Conservation (phyloP, 2,888 invertebrate genomes). For the Chrysopilus asiliformis region DNA sequence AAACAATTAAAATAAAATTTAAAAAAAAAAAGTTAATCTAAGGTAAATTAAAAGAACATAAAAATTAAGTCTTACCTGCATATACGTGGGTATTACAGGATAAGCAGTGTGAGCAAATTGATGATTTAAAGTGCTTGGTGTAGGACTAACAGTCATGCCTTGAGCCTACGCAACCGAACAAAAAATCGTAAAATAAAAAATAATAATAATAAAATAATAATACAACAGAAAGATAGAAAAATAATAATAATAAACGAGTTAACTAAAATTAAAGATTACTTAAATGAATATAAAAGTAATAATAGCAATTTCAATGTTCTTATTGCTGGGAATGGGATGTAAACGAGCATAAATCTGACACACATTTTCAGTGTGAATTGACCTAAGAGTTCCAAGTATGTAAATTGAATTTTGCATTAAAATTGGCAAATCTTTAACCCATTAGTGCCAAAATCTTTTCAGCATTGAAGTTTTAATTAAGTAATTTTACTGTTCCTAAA, state of each 20-base stretch:
- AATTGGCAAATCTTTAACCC: too few relatives aligned
- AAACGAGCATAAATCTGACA: too few relatives aligned
- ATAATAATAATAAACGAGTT: constrained; percentile 9
- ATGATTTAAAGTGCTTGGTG: constrained; percentile 39
- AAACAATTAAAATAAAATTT: constrained; percentile 7
- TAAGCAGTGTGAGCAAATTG: constrained; percentile 38
- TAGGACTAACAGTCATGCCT: constrained; percentile 39
- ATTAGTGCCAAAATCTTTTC: too few relatives aligned
- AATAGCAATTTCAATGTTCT: too few relatives aligned
- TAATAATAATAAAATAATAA: constrained; percentile 22
- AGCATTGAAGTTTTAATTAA: too few relatives aligned
- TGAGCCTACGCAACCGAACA: constrained; percentile 32
- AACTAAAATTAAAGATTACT: too few relatives aligned
- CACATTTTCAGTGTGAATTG: too few relatives aligned
- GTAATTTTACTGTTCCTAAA: too few relatives aligned
- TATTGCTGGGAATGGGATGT: too few relatives aligned
- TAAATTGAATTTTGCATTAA: too few relatives aligned
- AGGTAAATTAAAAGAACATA: constrained; percentile 15
- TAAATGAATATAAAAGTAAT: constrained; percentile 8
- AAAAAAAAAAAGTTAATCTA: constrained; percentile 9
- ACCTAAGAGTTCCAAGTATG: too few relatives aligned
- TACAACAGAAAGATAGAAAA: constrained; percentile 16
- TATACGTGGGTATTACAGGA: constrained; percentile 38
- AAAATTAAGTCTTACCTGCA: constrained; percentile 33
- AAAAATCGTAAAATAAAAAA: too few relatives aligned